phyloP scores from a whole-genome alignment of 2,888 invertebrate genomes.

The Torymus tubicola region DNA sequence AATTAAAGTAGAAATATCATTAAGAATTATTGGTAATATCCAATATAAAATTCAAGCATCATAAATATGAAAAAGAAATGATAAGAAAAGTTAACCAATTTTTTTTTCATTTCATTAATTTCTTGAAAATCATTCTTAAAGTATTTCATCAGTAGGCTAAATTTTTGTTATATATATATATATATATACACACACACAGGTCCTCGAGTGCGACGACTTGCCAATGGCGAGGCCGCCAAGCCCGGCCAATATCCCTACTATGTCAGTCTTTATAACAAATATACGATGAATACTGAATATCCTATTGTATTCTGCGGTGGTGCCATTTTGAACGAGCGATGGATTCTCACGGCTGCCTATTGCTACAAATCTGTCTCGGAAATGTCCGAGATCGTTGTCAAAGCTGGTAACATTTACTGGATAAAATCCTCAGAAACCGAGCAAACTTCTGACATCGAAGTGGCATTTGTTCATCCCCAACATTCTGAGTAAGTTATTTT shows the following conservation, averaged over 20 bases:
- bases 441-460: slow-evolving; percentile 42
- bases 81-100: too few species aligned
- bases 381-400: slow-evolving; percentile 39
- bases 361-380: slow-evolving; percentile 44
- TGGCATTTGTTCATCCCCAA: slow-evolving; percentile 66
- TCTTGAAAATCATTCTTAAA: too few species aligned
- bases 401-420: slow-evolving; percentile 57
- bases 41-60: too few species aligned
- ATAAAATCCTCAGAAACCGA: slow-evolving; percentile 30
- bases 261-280: slow-evolving; percentile 74
- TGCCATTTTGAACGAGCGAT: slow-evolving; percentile 52
- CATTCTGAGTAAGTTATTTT: slow-evolving; percentile 60
- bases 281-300: slow-evolving; percentile 54
- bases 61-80: too few species aligned
- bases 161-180: too few species aligned
- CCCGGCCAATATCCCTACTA: slow-evolving; percentile 76
- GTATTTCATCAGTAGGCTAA: too few species aligned
- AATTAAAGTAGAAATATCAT: neutral
- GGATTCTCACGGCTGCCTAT: slow-evolving; percentile 60
- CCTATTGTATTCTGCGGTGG: slow-evolving; percentile 57
- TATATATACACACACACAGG: too few species aligned
- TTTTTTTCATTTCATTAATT: too few species aligned
- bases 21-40: neutral
- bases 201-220: slow-evolving; percentile 55
- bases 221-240: slow-evolving; percentile 68